Base-by-base conservation (phyloP, 2,888 invertebrate genomes). In the Drosophila neotestacea region DNA sequence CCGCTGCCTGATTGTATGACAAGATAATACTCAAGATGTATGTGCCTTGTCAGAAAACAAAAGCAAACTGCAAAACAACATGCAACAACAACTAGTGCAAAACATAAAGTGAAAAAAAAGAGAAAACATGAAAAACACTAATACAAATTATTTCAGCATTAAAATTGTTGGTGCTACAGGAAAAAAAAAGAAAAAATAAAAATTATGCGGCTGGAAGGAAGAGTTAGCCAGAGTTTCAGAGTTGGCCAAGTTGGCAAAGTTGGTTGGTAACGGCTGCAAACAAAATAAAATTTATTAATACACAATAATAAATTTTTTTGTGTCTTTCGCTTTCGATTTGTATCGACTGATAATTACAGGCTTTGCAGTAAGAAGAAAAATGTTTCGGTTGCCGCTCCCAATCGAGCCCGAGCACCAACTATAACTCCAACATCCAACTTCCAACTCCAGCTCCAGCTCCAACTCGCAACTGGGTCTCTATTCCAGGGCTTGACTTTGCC, bases 341-440 rank as follows among this genome's bases (percentile, higher is more conserved):
- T 92, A 92, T 91, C 92, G 91, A 91, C 85, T 89, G 90, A 91
- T 92, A 92, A 92, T 92, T 92, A 91, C 85, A 90, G 90, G 92
- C 89, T 92, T 78, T 69, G 77, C 83, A 77, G 77, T 82, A 85
- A 88, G 73, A 82, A 88, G 88, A 83, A 88, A 83, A 85, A 88
- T 85, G 82, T 69, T 65, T 70, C 48, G 68, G 58, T 72, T 76
- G 77, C 73, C 78, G 59, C 62, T 46, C 61, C 73, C 74, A 65
- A 65, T 51, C 47, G 46, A 75, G 38, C 22, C 22, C 22, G 22
- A 22, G 22, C 22, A 22, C 22, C 22, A 22, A 22, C 22, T 22
- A 22, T 22, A 22, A 22, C 22, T 22, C 22, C 22, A 22, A 22
- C 22, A 1, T 22, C 22, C 22, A 22, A 22, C 22, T 22, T 22